Evolutionary conservation across 2,888 invertebrate genomes (phyloP).

Genomic region (Andricus quercusramuli): DNA sequence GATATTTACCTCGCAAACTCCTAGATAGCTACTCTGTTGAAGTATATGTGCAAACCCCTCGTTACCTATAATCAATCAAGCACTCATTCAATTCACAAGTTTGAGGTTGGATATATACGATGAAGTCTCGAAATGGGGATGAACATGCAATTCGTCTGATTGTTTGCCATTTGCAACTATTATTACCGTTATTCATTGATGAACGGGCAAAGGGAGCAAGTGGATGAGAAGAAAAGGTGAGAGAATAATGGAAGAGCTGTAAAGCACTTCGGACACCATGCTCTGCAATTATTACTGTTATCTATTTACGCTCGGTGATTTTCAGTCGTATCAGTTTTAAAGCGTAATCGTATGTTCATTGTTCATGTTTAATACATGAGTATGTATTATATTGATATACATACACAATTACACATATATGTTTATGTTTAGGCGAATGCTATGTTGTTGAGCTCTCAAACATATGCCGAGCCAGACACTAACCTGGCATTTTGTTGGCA

Average conservation of each 20-base stretch:
- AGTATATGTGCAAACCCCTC: constrained; percentile 9
- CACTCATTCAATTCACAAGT: background rate
- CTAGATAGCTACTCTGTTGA: background rate
- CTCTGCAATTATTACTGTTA: constrained; percentile 57
- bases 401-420: background rate
- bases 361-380: background rate
- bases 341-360: constrained; percentile 14
- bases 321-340: constrained; percentile 56
- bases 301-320: constrained; percentile 60
- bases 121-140: constrained; percentile 45
- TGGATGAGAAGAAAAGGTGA: background rate
- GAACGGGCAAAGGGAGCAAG: background rate
- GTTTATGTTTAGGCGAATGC: background rate
- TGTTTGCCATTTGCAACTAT: constrained; percentile 53
- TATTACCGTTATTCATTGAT: constrained; percentile 38
- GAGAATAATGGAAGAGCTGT: constrained; percentile 17
- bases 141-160: constrained; percentile 52
- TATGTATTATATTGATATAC: too few species aligned
- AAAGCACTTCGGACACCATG: constrained; percentile 28
- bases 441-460: too few species aligned
- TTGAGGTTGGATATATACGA: background rate
- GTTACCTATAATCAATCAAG: constrained; percentile 25
- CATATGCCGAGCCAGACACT: too few species aligned
- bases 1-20: constrained; percentile 4
- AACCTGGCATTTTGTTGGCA: too few species aligned